Evolutionary conservation across 2,888 invertebrate species (phyloP), one percentile per base, ranked within the genome.

Genomic region (Bembecia ichneumoniformis): DNA sequence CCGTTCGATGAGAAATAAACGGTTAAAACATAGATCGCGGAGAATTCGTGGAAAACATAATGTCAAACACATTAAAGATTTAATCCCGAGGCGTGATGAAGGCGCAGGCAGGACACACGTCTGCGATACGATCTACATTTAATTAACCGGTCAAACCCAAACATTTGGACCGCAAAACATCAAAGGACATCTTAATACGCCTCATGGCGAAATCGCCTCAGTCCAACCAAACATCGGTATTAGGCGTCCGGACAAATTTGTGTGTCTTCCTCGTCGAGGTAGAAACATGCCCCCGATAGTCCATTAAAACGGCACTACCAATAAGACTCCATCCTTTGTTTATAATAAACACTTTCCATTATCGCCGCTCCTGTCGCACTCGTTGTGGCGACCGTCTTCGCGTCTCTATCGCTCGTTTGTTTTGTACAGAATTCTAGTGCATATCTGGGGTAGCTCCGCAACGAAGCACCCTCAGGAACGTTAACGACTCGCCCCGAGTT

Each of bases 241-340:
- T 69, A 72, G 20, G 15, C 43, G 55, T 66, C 71, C 74, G 63
- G 63, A 68, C 77, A 77, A 73, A 71, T 72, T 28, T 28, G 72
- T 68, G 65, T 68, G 69, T 70, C 72, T 73, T 74, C 44, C 65
- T 9, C 5, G 68, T 65, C 64, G 68, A 69, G 75, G 72, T 68
- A 10, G 62, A 74, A 75, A 74, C 68, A 72, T 71, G 66, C 70
- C 74, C 66, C 82, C 82, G 76, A 82, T 81, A 79, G 81, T 78
- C 73, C 68, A 74, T 75, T 72, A 74, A 74, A 74, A 66, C 70
- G 63, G 66, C 66, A 68, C 64, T 79, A 81, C 82, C 84, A 83
- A 83, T 83, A 82, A 83, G 81, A 80, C 82, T 78, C 71, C 76
- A 81, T 82, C 81, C 84, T 82, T 82, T 84, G 84, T 82, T 84